These are phyloP conservation scores for Pyrgus malvae DNA, from an alignment of 2,888 invertebrate genomes.

Conservation along the genomic window DNA sequence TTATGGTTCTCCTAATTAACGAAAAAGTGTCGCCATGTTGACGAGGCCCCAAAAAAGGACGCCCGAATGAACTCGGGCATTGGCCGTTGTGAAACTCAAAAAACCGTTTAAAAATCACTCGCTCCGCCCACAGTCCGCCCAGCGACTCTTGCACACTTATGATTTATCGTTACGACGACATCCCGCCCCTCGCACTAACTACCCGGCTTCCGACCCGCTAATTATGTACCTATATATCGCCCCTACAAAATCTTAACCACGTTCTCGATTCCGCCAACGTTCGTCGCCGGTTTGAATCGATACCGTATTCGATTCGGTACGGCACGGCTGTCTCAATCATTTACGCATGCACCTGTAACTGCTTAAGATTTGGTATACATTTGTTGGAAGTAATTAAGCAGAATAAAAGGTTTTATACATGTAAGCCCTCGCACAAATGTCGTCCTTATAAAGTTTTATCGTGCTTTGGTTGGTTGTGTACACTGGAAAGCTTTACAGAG, in stretches of 20 bases:
- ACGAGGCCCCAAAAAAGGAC: constrained; percentile 72
- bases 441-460: constrained; percentile 20
- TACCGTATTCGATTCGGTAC: constrained; percentile 49
- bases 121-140: constrained; percentile 77
- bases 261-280: constrained; percentile 59
- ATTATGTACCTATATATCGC: constrained; percentile 65
- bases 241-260: constrained; percentile 67
- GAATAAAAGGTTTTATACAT: constrained; percentile 19
- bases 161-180: constrained; percentile 78
- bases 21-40: constrained; percentile 72
- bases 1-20: constrained; percentile 76
- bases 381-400: constrained; percentile 23
- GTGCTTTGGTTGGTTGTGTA: constrained; percentile 9
- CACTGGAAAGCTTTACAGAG: constrained; percentile 15
- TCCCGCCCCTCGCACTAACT: constrained; percentile 75
- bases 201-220: constrained; percentile 72
- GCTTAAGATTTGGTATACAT: constrained; percentile 12
- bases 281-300: constrained; percentile 43
- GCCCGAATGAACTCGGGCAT: constrained; percentile 69
- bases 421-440: constrained; percentile 13
- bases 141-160: constrained; percentile 74
- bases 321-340: constrained; percentile 22
- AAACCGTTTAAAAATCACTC: constrained; percentile 80
- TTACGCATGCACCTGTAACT: constrained; percentile 20
- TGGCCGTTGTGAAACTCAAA: constrained; percentile 74